Conservation (phyloP, 2,797 vertebrate genomes). For the Pseudochirops corinnae region DNA sequence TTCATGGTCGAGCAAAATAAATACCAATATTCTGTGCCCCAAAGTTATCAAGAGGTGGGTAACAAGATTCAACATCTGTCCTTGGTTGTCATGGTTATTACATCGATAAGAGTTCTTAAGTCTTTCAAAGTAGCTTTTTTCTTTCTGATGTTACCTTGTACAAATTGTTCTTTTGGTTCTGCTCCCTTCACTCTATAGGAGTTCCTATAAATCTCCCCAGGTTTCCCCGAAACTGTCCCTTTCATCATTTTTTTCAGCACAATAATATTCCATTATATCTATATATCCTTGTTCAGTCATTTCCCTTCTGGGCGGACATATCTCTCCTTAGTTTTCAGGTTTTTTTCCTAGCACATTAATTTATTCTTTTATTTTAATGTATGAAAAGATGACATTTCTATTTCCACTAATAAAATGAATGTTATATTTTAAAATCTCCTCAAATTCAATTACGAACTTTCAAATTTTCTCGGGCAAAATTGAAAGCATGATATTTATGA, state of each 20-base stretch:
- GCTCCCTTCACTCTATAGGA: not conserved
- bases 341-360: not conserved
- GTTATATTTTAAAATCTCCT: not conserved
- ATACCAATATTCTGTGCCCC: not conserved
- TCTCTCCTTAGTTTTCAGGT: not conserved
- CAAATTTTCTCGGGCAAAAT: constrained; percentile 23
- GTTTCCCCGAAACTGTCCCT: not conserved
- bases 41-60: not conserved
- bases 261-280: not conserved
- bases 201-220: not conserved
- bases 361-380: not conserved
- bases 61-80: not conserved
- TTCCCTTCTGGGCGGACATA: not conserved
- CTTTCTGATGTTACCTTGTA: not conserved
- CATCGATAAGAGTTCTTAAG: not conserved
- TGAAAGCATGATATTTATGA: constrained; percentile 34
- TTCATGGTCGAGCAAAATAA: not conserved
- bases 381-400: not conserved
- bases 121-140: not conserved
- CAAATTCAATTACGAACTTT: constrained; percentile 23
- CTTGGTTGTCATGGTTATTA: not conserved
- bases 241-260: not conserved
- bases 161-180: not conserved
- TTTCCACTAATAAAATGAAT: not conserved
- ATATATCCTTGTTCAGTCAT: not conserved